phyloP scores from a whole-genome alignment of 1,140 invertebrate species.

The Philotrypesis tridentata region DNA sequence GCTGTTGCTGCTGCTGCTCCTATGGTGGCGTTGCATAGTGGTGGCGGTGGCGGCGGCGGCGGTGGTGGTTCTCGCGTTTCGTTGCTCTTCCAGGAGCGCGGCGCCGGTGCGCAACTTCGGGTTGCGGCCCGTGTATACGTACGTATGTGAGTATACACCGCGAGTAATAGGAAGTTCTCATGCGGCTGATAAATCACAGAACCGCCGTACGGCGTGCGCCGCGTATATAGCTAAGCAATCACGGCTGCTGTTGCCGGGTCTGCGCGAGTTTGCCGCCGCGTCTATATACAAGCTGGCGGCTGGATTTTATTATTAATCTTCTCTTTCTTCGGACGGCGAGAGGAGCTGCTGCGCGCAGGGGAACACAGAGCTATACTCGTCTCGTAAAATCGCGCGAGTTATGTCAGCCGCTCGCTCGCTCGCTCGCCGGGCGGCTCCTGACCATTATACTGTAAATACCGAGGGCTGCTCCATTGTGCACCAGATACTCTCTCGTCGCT shows the following conservation, averaged over 20 bases:
- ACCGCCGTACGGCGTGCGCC: neutral
- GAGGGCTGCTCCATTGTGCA: too few species aligned
- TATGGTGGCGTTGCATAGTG: too few species aligned
- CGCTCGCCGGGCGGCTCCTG: neutral
- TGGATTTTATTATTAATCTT: neutral
- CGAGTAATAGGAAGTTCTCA: slow-evolving; percentile 35
- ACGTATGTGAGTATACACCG: neutral
- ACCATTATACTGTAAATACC: neutral
- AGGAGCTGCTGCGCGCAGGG: neutral
- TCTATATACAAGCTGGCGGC: neutral
- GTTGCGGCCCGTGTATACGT: neutral
- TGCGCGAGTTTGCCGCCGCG: neutral
- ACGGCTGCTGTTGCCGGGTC: neutral
- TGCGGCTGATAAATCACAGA: slow-evolving; percentile 28
- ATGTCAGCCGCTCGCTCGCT: neutral
- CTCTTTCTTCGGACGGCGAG: neutral
- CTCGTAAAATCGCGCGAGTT: neutral
- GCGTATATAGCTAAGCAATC: slow-evolving; percentile 11
- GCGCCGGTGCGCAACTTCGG: neutral
- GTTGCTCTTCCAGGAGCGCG: neutral
- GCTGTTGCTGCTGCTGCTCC: slow-evolving; percentile 34
- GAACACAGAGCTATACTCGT: neutral
- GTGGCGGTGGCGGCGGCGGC: too few species aligned
- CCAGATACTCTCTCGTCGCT: too few species aligned
- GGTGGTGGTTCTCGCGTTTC: slow-evolving; percentile 42